A percentile compares a stretch with the other conserved stretches of the same genome.
phyloP scores from a whole-genome alignment of 37 sponge, comb jelly and placozoan species.

The Hormiphora californensis region DNA sequence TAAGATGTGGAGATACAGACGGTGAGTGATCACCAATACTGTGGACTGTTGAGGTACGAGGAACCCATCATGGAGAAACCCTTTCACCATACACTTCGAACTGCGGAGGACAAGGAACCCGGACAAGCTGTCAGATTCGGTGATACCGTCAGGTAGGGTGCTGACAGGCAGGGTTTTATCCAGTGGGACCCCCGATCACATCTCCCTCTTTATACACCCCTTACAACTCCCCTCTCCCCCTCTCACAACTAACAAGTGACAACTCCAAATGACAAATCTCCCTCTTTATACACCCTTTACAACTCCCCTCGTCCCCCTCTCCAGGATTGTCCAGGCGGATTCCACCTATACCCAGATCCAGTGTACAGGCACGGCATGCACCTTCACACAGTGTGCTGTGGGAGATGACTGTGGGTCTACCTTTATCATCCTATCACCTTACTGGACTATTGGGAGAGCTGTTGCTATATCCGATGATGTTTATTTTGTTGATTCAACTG shows the following conservation, averaged over 20 bases:
- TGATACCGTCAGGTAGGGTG: neutral
- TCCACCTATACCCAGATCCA: no score
- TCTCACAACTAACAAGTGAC: no score
- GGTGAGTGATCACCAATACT: neutral
- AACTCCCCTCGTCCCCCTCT: no score
- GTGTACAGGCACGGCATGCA: neutral
- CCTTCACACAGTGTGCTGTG: neutral
- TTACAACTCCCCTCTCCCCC: no score
- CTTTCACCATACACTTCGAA: neutral
- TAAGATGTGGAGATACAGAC: neutral
- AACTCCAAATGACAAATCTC: no score
- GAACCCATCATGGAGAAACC: neutral
- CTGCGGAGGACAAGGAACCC: neutral
- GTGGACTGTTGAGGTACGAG: neutral
- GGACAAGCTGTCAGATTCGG: conserved; percentile 4
- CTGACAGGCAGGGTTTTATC: neutral
- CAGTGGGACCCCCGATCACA: no score
- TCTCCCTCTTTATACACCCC: no score
- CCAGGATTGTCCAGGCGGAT: no score
- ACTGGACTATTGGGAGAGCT: neutral
- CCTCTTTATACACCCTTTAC: no score
- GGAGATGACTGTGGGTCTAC: neutral
- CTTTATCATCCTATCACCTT: neutral
- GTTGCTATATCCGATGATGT: neutral
- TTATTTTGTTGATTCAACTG: no score